These are phyloP conservation scores for Cyprinodon brontotheroides DNA, from an alignment of 2,113 vertebrate genomes.

Conservation along the genomic window DNA sequence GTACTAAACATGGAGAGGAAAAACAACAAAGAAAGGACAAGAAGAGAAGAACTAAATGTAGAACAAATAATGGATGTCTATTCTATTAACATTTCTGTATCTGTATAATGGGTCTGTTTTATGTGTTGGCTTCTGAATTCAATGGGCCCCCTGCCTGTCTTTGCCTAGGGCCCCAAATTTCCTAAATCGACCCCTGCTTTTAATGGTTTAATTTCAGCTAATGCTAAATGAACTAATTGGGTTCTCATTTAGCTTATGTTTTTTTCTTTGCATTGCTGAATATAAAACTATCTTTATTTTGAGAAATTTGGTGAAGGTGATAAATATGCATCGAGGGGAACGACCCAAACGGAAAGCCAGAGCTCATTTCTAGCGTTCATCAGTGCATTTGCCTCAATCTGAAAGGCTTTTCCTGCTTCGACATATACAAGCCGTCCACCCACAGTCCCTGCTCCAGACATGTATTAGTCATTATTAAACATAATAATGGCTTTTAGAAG, in stretches of 20 bases:
- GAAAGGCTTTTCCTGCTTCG: slow-evolving; percentile 22
- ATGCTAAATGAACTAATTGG: not conserved
- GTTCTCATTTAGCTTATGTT: not conserved
- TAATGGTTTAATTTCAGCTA: not conserved
- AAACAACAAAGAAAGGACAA: too few species aligned
- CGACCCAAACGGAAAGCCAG: slow-evolving; percentile 24
- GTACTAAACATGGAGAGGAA: too few species aligned
- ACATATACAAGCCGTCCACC: slow-evolving; percentile 21
- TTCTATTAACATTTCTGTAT: too few species aligned
- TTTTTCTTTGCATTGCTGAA: not conserved
- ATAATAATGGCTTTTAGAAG: slow-evolving; percentile 83
- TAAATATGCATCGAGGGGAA: slow-evolving; percentile 38
- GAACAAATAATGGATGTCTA: too few species aligned
- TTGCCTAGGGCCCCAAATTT: too few species aligned
- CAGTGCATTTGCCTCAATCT: slow-evolving; percentile 51
- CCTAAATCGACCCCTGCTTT: not conserved
- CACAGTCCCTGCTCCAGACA: slow-evolving; percentile 44
- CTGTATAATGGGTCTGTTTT: too few species aligned
- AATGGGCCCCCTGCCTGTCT: too few species aligned
- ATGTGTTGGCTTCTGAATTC: too few species aligned
- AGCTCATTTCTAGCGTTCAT: slow-evolving; percentile 62
- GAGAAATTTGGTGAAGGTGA: slow-evolving; percentile 13
- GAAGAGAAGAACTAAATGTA: too few species aligned
- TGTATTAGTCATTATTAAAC: slow-evolving; percentile 83
- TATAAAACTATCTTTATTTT: slow-evolving; percentile 6